Conservation (phyloP, 2,113 vertebrate species). For the Corythornis vintsioides region DNA sequence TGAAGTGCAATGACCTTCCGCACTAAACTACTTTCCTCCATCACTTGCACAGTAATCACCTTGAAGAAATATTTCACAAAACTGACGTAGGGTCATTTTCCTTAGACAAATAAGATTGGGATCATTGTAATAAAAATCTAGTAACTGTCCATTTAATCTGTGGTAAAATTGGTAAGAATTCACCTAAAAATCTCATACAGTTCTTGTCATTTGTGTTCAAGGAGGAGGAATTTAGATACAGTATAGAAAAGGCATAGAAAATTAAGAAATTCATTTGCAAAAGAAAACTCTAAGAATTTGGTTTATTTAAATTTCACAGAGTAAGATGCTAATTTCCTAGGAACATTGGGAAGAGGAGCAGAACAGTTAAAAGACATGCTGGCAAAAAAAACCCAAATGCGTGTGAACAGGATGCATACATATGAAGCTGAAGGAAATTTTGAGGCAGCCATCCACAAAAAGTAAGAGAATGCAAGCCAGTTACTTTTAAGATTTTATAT, state of each 20-base stretch:
- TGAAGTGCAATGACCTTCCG: not conserved
- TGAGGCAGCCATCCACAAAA: not conserved
- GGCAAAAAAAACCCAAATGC: not conserved
- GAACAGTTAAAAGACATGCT: not conserved
- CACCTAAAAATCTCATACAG: accelerated
- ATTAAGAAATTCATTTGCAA: not conserved
- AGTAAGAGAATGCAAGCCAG: not conserved
- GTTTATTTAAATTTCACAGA: not conserved
- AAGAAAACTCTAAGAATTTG: not conserved
- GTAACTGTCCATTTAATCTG: not conserved
- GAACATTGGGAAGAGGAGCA: not conserved
- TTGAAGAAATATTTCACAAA: not conserved
- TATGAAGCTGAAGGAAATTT: not conserved
- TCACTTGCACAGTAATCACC: not conserved
- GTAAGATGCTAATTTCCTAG: not conserved
- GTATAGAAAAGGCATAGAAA: not conserved
- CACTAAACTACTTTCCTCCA: not conserved
- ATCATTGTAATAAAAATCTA: not conserved
- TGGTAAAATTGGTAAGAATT: not conserved
- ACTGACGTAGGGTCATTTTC: not conserved
- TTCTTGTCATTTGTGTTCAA: not conserved
- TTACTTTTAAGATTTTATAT: not conserved
- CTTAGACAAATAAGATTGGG: not conserved
- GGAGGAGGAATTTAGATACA: not conserved
- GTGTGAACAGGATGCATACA: accelerated